Evolutionary conservation across 2,797 vertebrate species (phyloP).

Genomic region (Melanotaenia nigrans): DNA sequence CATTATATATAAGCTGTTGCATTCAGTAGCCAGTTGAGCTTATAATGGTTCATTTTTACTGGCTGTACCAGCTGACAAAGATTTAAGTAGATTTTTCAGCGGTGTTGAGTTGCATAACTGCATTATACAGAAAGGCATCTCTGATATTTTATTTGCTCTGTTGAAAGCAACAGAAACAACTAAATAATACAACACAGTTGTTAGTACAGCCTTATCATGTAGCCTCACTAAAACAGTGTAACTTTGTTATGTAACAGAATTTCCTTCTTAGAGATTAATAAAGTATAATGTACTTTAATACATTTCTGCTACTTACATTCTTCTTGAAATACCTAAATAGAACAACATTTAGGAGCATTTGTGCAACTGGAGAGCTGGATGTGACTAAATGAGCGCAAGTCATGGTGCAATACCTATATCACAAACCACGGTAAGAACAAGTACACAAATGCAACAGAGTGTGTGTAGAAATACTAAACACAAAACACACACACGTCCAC

Average conservation of each 20-base stretch:
- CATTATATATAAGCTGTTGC: not conserved
- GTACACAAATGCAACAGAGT: conserved; percentile 23
- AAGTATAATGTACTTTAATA: not conserved
- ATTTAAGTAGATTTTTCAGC: not conserved
- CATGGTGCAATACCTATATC: not conserved
- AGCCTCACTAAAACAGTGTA: not conserved
- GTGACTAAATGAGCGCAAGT: not conserved
- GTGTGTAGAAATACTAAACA: not conserved
- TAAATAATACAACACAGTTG: conserved; percentile 16
- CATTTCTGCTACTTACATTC: not conserved
- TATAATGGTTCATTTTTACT: not conserved
- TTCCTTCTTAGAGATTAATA: not conserved
- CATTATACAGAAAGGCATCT: not conserved
- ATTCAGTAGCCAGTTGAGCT: not conserved
- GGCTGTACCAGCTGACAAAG: not conserved
- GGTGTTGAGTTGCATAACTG: not conserved
- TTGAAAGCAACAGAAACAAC: conserved; percentile 4
- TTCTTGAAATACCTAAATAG: not conserved
- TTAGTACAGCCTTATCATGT: not conserved
- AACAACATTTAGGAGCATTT: conserved; percentile 4
- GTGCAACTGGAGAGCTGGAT: not conserved
- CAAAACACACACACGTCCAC: conserved; percentile 12
- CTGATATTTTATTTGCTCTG: conserved; percentile 3
- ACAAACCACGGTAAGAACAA: conserved; percentile 17
- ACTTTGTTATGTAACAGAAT: not conserved